phyloP scores from a whole-genome alignment of 2,113 vertebrate genomes.

The Lagenorhynchus albirostris region DNA sequence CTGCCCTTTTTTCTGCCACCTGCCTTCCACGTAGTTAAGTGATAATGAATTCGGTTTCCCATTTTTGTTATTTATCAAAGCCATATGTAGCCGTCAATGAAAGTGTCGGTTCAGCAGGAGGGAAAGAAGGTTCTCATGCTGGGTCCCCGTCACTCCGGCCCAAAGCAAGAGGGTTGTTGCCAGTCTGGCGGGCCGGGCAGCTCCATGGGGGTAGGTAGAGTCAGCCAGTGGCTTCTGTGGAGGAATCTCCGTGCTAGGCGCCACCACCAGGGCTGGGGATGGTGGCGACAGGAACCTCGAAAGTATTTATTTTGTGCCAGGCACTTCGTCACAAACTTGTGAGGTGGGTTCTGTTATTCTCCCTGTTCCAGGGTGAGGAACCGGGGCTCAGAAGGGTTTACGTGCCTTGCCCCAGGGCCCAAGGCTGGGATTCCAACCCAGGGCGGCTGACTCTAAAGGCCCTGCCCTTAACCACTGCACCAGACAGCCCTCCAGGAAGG shows the following conservation, averaged over 20 bases:
- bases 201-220: neutral
- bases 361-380: neutral
- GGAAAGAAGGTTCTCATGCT: neutral
- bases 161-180: neutral
- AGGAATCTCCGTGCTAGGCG: neutral
- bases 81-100: constrained; percentile 37
- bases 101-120: neutral
- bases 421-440: neutral
- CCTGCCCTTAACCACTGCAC: neutral
- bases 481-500: neutral
- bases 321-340: neutral
- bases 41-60: constrained; percentile 33
- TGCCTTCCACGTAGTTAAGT: constrained; percentile 29
- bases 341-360: neutral
- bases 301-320: neutral
- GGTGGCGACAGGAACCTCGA: neutral
- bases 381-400: neutral
- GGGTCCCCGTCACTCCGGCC: neutral
- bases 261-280: neutral
- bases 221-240: neutral
- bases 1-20: neutral
- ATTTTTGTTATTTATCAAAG: constrained; percentile 30
- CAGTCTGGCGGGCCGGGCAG: neutral
- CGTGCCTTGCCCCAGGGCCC: neutral
- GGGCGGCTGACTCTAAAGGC: neutral